Evolutionary conservation across 2,113 vertebrate genomes (phyloP), one percentile per base, ranked within the genome.

Genomic region (Polypterus senegalus): DNA sequence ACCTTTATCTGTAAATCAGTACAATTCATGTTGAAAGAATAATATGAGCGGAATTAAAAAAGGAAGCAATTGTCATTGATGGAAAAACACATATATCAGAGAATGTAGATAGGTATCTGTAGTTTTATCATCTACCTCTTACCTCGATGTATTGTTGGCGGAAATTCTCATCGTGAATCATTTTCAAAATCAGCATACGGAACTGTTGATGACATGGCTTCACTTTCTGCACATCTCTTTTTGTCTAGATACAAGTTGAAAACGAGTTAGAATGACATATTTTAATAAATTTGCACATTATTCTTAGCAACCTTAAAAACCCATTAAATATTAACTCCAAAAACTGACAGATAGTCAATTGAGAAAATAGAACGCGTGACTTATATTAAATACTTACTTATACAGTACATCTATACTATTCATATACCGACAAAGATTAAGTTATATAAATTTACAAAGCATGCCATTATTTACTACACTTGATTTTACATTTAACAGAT

Each of bases 171-270:
- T 57, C 27, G n/a, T 9, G 56, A 44, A 57, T 57, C 56, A 57
- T 57, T 57, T 45, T 57, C 56, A 57, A 9, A 27, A 57, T 45
- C 56, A 57, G 56, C 56, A 7, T 57, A 4, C 56, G 56, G 6
- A 57, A 57, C 5, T 57, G 56, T 6, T 57, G 56, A 44, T 5
- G 46, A 9, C 56, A 57, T 5, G 4, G 56, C 5, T 9, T 6
- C 46, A 11, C 2, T 57, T 57, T 57, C 27, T 57, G 10, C 9
- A 5, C 6, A 44, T 57, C 56, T 57, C 56, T 57, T 57, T 45
- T 57, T 57, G 56, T 44, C 56, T 57, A 45, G 4, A 27, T 7
- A 57, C 3, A 4, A 44, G 9, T 43, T 7, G 9, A 44, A 6
- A 51, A 51, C 2, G 9, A 9, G 9, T 57, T 44, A 9, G 49